Evolutionary conservation across 2,113 vertebrate species (phyloP).

Genomic region (Apteryx owenii): DNA sequence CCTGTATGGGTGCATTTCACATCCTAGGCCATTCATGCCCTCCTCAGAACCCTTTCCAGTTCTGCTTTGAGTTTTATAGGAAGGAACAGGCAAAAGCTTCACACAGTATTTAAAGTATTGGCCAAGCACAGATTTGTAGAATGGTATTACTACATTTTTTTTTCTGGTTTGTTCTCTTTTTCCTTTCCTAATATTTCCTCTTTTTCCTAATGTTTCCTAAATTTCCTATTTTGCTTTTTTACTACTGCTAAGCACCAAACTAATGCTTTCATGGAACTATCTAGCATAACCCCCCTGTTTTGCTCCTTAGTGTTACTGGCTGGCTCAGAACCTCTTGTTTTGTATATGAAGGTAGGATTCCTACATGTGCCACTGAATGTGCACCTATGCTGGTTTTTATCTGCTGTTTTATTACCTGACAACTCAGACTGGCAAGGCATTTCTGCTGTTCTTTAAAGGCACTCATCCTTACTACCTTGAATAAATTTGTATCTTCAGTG

Average conservation of each 20-base stretch:
- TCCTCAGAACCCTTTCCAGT: background rate
- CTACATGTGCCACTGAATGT: background rate
- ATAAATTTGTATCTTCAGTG: background rate
- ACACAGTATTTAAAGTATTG: background rate
- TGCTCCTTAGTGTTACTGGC: background rate
- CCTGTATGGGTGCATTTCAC: background rate
- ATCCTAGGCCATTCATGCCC: background rate
- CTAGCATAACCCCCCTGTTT: background rate
- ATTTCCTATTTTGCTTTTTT: background rate
- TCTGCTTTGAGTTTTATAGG: background rate
- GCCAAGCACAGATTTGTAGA: background rate
- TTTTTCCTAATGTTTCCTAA: background rate
- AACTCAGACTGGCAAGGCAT: background rate
- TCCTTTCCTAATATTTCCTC: background rate
- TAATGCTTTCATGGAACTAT: background rate
- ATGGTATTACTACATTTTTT: background rate
- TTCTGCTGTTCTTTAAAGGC: background rate
- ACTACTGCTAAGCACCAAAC: background rate
- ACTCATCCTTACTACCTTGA: background rate
- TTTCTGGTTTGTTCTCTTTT: background rate
- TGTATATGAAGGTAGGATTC: conserved; percentile 42
- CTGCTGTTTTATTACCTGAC: conserved; percentile 8
- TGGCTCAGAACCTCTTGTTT: conserved; percentile 22
- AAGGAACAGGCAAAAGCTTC: background rate
- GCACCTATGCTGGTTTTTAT: conserved; percentile 16